These are phyloP conservation scores for Sinohyriopsis cumingii DNA, from an alignment of 2,888 invertebrate species.

Conservation along the genomic window DNA sequence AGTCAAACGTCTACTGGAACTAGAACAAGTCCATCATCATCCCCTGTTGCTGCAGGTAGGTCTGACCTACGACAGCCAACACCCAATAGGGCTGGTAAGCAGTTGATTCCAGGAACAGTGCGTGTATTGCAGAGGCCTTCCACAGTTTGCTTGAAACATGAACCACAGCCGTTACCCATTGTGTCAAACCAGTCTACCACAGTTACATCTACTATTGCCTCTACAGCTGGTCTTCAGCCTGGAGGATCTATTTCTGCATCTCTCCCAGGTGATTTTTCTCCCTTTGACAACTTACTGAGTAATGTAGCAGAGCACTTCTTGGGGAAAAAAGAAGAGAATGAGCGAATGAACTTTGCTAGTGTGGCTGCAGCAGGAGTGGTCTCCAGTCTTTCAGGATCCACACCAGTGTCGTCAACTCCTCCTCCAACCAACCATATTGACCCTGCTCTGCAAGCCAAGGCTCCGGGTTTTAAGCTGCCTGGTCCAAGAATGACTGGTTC, in stretches of 20 bases:
- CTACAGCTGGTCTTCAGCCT: slow-evolving; percentile 29
- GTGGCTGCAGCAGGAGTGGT: slow-evolving; percentile 78
- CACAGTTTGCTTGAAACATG: slow-evolving; percentile 28
- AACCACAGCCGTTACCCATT: slow-evolving; percentile 63
- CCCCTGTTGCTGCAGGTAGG: slow-evolving; percentile 40
- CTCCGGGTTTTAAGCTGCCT: slow-evolving; percentile 69
- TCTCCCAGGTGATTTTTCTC: slow-evolving; percentile 84
- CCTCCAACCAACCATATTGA: slow-evolving; percentile 45
- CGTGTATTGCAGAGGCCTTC: slow-evolving; percentile 44
- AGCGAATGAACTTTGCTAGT: slow-evolving; percentile 80
- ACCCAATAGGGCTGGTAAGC: slow-evolving; percentile 19
- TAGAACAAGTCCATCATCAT: slow-evolving; percentile 40
- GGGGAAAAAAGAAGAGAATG: slow-evolving; percentile 63
- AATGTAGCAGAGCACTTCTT: slow-evolving; percentile 75
- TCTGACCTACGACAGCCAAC: slow-evolving; percentile 23
- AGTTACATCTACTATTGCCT: slow-evolving; percentile 15
- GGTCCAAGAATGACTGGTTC: slow-evolving; percentile 41
- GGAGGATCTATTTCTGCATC: slow-evolving; percentile 27
- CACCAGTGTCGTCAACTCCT: slow-evolving; percentile 34
- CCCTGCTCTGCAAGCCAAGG: slow-evolving; percentile 69
- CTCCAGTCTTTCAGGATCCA: slow-evolving; percentile 56
- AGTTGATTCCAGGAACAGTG: slow-evolving; percentile 36
- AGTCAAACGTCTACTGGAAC: slow-evolving; percentile 37
- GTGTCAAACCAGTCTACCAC: slow-evolving; percentile 44
- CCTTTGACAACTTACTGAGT: slow-evolving; percentile 86